Conservation (phyloP, 1,140 invertebrate genomes). For the Tetranychus cinnabarinus region DNA sequence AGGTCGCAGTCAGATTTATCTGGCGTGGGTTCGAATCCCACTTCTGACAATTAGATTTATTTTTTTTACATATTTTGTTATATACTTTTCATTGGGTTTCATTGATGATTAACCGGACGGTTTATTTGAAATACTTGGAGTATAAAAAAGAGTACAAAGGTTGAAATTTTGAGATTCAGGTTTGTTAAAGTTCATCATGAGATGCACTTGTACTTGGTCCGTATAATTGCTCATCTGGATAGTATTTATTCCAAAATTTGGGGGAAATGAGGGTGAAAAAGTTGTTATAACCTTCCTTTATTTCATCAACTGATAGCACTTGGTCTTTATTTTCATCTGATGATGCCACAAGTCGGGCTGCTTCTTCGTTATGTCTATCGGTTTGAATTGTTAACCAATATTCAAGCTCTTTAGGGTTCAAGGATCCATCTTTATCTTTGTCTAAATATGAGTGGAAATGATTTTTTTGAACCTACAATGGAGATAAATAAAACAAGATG, state of each 20-base stretch:
- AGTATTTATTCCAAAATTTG: constrained; percentile 38
- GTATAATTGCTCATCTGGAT: constrained; percentile 35
- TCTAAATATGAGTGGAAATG: constrained; percentile 62
- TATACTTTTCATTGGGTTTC: too few species aligned
- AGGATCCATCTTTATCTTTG: constrained; percentile 61
- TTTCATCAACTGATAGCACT: constrained; percentile 66
- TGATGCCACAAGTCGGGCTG: constrained; percentile 78
- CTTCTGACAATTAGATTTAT: too few species aligned
- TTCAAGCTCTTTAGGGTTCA: constrained; percentile 58
- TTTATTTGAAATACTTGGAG: too few species aligned
- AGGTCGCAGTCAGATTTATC: too few species aligned
- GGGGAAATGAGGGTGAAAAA: constrained; percentile 96
- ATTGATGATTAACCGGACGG: too few species aligned
- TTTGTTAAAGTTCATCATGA: constrained; percentile 65
- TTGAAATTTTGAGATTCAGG: too few species aligned
- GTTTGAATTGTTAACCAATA: constrained; percentile 89
- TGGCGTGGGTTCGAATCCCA: too few species aligned
- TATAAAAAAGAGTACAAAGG: too few species aligned
- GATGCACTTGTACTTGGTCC: constrained; percentile 34
- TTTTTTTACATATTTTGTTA: too few species aligned
- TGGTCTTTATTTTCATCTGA: constrained; percentile 75
- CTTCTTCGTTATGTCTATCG: constrained; percentile 85
- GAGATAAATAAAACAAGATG: background rate
- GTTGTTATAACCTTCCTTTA: constrained; percentile 80
- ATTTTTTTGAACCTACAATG: constrained; percentile 46